Evolutionary conservation across 2,888 invertebrate genomes (phyloP).

Genomic region (Timandra comae): DNA sequence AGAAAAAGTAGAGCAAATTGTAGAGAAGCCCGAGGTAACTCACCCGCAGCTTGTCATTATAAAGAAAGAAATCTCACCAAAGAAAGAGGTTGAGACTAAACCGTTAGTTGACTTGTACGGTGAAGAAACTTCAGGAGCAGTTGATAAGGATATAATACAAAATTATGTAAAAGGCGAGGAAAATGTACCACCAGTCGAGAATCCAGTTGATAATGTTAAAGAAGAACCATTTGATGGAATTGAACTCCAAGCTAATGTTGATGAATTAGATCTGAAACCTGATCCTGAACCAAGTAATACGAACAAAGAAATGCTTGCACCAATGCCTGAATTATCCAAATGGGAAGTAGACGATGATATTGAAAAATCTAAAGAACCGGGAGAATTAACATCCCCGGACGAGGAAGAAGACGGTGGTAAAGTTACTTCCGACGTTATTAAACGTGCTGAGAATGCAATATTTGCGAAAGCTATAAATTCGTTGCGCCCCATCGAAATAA

Average conservation of each 20-base stretch:
- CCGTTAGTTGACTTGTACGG: conserved; percentile 66
- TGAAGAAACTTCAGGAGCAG: conserved; percentile 70
- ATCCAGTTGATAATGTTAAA: conserved; percentile 51
- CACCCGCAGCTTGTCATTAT: conserved; percentile 23
- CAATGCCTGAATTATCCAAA: conserved; percentile 88
- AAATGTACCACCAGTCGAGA: conserved; percentile 33
- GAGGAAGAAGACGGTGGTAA: conserved; percentile 78
- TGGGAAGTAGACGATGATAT: conserved; percentile 87
- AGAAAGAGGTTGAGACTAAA: conserved; percentile 27
- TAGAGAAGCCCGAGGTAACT: conserved; percentile 18
- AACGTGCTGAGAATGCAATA: conserved; percentile 93
- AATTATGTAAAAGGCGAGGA: conserved; percentile 70
- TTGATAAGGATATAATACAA: conserved; percentile 76
- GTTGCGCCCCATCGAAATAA: conserved; percentile 85
- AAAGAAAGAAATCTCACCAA: conserved; percentile 24
- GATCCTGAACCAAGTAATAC: conserved; percentile 53
- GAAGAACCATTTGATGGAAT: conserved; percentile 76
- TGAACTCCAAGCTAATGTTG: conserved; percentile 75
- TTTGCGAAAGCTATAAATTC: conserved; percentile 92
- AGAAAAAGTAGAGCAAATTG: conserved; percentile 2
- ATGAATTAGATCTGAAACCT: conserved; percentile 73
- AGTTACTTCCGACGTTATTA: conserved; percentile 90
- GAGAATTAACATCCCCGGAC: conserved; percentile 65
- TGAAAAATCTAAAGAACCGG: conserved; percentile 62
- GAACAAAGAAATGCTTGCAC: conserved; percentile 80